Conservation (phyloP, 2,888 invertebrate species). For the Steinernema hermaphroditum region DNA sequence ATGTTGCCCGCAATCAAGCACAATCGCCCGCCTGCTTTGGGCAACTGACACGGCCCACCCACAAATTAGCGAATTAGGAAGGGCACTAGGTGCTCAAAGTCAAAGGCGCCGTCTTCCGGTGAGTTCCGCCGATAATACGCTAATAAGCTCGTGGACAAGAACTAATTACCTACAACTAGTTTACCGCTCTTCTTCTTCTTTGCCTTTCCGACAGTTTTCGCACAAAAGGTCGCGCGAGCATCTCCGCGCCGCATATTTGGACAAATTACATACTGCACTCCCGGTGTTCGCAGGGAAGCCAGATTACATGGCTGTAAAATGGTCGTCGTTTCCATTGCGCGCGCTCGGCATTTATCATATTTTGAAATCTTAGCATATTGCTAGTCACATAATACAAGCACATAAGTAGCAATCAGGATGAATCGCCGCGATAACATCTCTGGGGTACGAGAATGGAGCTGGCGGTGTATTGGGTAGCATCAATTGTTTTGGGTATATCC, state of each 20-base stretch:
- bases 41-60: slow-evolving; percentile 25
- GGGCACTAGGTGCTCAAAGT: slow-evolving; percentile 20
- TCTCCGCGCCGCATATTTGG: background rate
- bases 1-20: slow-evolving; percentile 26
- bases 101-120: slow-evolving; percentile 30
- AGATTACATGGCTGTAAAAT: slow-evolving; percentile 28
- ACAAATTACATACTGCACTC: slow-evolving; percentile 27
- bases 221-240: background rate
- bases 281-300: slow-evolving; percentile 8
- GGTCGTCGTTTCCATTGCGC: slow-evolving; percentile 22
- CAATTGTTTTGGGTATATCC: background rate
- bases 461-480: background rate
- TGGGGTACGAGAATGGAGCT: background rate
- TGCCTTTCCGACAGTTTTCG: slow-evolving; percentile 1
- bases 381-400: slow-evolving; percentile 29
- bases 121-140: slow-evolving; percentile 30
- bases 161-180: slow-evolving; percentile 31
- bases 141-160: slow-evolving; percentile 28
- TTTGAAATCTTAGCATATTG: slow-evolving; percentile 29
- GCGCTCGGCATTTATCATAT: slow-evolving; percentile 29
- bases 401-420: slow-evolving; percentile 26
- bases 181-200: slow-evolving; percentile 9
- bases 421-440: slow-evolving; percentile 23
- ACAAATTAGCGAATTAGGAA: slow-evolving; percentile 30
- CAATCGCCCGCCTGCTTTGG: background rate